Percentiles rank a stretch among this genome's conserved stretches.
Evolutionary conservation across 2,797 vertebrate genomes (phyloP).

Genomic region (Diplodus puntazzo): DNA sequence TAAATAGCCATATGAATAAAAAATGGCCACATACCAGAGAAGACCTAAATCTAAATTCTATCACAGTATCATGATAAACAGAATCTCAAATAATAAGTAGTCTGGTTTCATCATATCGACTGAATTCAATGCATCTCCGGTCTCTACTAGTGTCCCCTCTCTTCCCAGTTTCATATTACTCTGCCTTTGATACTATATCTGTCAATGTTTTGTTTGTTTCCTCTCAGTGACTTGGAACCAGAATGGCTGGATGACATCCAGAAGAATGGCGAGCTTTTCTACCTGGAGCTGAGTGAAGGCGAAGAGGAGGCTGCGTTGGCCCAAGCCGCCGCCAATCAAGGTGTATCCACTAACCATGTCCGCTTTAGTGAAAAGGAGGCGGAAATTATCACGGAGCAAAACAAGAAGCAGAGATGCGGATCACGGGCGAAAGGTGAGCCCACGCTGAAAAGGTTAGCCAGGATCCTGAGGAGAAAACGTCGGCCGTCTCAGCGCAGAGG

Average conservation of each 20-base stretch:
- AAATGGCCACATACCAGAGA: too few relatives aligned
- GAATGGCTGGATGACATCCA: slow-evolving; percentile 96
- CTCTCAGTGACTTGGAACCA: slow-evolving; percentile 92
- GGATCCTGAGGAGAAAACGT: slow-evolving; percentile 89
- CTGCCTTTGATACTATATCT: not conserved
- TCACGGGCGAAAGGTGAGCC: slow-evolving; percentile 82
- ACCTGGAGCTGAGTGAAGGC: slow-evolving; percentile 94
- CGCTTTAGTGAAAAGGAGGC: slow-evolving; percentile 94
- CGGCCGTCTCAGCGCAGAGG: slow-evolving; percentile 80
- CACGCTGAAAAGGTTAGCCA: slow-evolving; percentile 88
- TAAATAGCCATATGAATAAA: too few relatives aligned
- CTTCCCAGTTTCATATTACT: not conserved
- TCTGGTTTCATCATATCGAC: not conserved
- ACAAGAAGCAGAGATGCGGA: slow-evolving; percentile 73
- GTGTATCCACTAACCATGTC: slow-evolving; percentile 89
- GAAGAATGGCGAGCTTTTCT: slow-evolving; percentile 96
- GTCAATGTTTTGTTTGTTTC: slow-evolving; percentile 1
- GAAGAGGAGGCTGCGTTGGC: slow-evolving; percentile 90
- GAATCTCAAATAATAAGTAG: not conserved
- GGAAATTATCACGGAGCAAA: slow-evolving; percentile 90
- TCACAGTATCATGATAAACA: not conserved
- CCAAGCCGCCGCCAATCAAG: slow-evolving; percentile 78
- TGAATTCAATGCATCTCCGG: not conserved
- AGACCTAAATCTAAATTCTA: not conserved
- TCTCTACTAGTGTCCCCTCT: not conserved